A percentile compares a stretch with the other conserved stretches of the same genome.
Evolutionary conservation across 2,797 vertebrate genomes (phyloP).

Genomic region (Cephalopachus bancanus): DNA sequence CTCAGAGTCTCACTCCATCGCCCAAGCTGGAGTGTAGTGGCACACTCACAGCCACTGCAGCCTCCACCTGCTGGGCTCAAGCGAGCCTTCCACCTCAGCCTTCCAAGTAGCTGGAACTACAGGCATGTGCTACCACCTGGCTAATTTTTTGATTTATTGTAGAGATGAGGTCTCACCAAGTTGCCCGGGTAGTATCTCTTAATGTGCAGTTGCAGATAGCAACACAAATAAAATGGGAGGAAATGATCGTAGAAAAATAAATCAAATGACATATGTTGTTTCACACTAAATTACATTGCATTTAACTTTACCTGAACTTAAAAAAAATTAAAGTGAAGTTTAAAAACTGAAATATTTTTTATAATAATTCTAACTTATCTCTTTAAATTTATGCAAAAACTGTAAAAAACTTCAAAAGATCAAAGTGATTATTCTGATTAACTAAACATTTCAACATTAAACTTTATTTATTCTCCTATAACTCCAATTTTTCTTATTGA

Average conservation of each 20-base stretch:
- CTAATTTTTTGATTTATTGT: no score
- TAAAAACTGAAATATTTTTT: conserved; percentile 14
- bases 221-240: not conserved
- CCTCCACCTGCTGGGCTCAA: no score
- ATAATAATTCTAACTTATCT: conserved; percentile 3
- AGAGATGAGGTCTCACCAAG: no score
- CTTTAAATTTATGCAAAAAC: not conserved
- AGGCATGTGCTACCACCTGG: no score
- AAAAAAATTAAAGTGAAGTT: not conserved
- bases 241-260: conserved; percentile 18
- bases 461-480: not conserved
- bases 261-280: not conserved
- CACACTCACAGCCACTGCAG: no score
- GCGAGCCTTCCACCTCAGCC: no score
- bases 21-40: no score
- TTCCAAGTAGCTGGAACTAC: no score
- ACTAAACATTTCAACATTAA: not conserved
- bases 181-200: not conserved
- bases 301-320: conserved; percentile 25
- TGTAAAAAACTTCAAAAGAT: not conserved
- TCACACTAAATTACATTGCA: conserved; percentile 12
- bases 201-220: not conserved
- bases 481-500: not conserved
- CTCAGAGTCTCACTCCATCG: no score
- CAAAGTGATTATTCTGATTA: not conserved